Evolutionary conservation across 2,113 vertebrate genomes (phyloP), one percentile per base, ranked within the genome.

Genomic region (Gallinago paraguaiae): DNA sequence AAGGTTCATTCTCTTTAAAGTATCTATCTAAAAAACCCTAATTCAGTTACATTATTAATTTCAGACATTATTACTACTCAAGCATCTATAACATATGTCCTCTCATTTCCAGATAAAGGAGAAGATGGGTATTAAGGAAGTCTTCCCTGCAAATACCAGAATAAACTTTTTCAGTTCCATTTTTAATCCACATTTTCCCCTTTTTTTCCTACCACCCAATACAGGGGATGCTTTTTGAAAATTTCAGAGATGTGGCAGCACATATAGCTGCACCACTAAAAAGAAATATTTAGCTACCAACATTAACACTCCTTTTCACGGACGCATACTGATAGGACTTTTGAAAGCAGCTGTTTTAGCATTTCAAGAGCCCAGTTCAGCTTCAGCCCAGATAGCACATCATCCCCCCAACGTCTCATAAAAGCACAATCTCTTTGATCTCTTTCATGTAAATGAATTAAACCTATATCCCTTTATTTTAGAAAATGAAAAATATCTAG

Each of bases 141-240:
- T 4, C 41, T 65, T 89, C 48, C 25, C 54, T 51, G 18, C 24
- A 76, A 86, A 45, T n/a, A 61, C 23, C 65, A 78, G 65, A 71
- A 80, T 16, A 12, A 35, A n/a, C 0, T 1, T 59, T 70, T 61
- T 35, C 59, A 82, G 53, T 0, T 4, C 5, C 1, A 23, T n/a
- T 85, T 68, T 91, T 57, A 72, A 46, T 16, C 25, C 31, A 20
- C 2, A 17, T 56, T 90, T 45, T 74, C 23, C 37, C 2, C 13
- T 80, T 59, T 23, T 53, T 22, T 15, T 9, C 65, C 11, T 53
- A 69, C 17, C 31, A 67, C 54, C 10, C 28, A 77, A 41, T 4
- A 57, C 7, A 4, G 0, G 9, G 22, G 81, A 72, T 39, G 6
- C 11, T 54, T 43, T 71, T 74, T 43, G 24, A 79, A 78, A 76